Conservation (phyloP, 2,888 invertebrate genomes). For the Melipona beecheii region DNA sequence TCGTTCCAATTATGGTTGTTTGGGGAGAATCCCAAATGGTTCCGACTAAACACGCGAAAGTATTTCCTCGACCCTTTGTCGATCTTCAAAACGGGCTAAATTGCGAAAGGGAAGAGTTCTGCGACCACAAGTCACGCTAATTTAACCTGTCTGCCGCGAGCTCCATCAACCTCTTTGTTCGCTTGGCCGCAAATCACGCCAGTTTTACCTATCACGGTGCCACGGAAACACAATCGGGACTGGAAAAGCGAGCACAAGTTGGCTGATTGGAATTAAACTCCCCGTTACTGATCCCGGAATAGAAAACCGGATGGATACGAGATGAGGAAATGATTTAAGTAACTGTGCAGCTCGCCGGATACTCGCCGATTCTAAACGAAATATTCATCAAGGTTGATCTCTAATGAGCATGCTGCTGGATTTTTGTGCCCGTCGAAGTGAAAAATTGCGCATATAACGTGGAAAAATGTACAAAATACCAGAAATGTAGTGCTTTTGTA, state of each 20-base stretch:
- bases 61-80: neutral
- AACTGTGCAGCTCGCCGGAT: neutral
- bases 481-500: too few species aligned
- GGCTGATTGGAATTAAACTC: neutral
- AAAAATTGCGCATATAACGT: too few species aligned
- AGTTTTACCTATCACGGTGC: slow-evolving; percentile 16
- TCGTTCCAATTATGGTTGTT: neutral
- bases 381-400: neutral
- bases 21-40: neutral
- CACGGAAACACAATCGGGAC: neutral
- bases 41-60: neutral
- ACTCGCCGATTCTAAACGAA: neutral
- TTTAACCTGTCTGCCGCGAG: slow-evolving; percentile 30
- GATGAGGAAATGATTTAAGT: neutral
- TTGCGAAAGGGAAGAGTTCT: slow-evolving; percentile 12
- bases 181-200: slow-evolving; percentile 24
- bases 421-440: too few species aligned
- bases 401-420: too few species aligned
- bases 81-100: slow-evolving; percentile 8
- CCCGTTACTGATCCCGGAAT: neutral
- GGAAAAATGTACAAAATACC: too few species aligned
- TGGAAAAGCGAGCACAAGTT: neutral
- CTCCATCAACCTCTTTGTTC: slow-evolving; percentile 17
- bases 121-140: slow-evolving; percentile 33
- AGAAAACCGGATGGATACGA: neutral